phyloP scores from a whole-genome alignment of 2,888 invertebrate genomes.

The Cacoxenus indagator region DNA sequence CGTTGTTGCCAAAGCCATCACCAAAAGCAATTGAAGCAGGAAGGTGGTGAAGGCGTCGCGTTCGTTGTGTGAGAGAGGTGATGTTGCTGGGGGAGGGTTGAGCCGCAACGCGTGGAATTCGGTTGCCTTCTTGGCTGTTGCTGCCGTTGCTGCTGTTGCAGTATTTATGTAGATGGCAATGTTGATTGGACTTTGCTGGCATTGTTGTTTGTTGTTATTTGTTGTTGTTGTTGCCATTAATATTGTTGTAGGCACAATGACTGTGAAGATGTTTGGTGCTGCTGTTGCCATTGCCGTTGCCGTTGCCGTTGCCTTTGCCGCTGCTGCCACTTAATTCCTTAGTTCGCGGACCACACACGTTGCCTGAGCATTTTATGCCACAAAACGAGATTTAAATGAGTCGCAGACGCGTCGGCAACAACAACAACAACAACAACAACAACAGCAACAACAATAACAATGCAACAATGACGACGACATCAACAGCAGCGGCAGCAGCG shows the following conservation, averaged over 20 bases:
- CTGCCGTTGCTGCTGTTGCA: constrained; percentile 8
- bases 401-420: constrained; percentile 36
- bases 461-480: constrained; percentile 7
- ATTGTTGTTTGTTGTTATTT: constrained; percentile 10
- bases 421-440: constrained; percentile 14
- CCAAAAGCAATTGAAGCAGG: neutral
- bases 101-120: constrained; percentile 19
- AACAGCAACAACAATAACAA: constrained; percentile 38
- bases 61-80: neutral
- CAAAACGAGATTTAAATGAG: constrained; percentile 65
- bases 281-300: constrained; percentile 14
- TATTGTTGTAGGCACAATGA: constrained; percentile 30
- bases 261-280: too few species aligned
- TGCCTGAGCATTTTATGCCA: constrained; percentile 43
- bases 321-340: constrained; percentile 30
- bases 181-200: constrained; percentile 47
- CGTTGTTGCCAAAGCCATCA: neutral
- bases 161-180: constrained; percentile 51
- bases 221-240: constrained; percentile 32
- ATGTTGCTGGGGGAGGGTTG: neutral
- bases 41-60: neutral
- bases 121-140: constrained; percentile 23
- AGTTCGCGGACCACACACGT: constrained; percentile 54
- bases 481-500: constrained; percentile 42
- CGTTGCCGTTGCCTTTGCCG: constrained; percentile 17